A percentile compares a stretch with the other conserved stretches of the same genome.
These are phyloP conservation scores for Oplegnathus fasciatus DNA, from an alignment of 2,113 vertebrate species.

Conservation along the genomic window DNA sequence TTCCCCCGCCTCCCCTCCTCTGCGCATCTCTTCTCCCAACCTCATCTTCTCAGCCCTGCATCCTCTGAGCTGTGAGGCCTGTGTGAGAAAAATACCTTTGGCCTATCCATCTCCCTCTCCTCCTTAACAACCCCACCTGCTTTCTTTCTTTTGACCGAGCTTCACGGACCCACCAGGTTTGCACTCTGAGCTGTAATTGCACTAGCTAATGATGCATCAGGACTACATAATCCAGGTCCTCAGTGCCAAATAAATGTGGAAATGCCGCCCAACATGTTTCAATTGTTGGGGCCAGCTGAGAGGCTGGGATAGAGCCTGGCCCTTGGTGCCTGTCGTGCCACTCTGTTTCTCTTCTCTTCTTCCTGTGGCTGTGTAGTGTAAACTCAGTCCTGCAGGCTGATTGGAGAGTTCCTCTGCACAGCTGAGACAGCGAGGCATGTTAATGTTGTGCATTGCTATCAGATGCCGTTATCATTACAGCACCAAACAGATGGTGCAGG, in stretches of 20 bases:
- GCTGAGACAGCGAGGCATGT: slow-evolving; percentile 23
- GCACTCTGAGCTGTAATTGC: slow-evolving; percentile 51
- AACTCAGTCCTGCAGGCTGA: background rate
- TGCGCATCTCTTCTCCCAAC: slow-evolving; percentile 21
- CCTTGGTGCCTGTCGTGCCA: background rate
- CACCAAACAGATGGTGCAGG: slow-evolving; percentile 53
- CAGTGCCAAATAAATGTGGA: slow-evolving; percentile 34
- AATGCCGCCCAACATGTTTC: slow-evolving; percentile 34
- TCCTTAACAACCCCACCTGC: slow-evolving; percentile 41
- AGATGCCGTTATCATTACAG: slow-evolving; percentile 39
- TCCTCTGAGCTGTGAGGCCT: slow-evolving; percentile 23
- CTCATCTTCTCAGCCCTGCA: slow-evolving; percentile 35
- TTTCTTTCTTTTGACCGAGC: slow-evolving; percentile 23
- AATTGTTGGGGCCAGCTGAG: slow-evolving; percentile 4
- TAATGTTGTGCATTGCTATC: slow-evolving; percentile 31
- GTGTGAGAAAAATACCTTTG: slow-evolving; percentile 49
- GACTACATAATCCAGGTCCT: slow-evolving; percentile 39
- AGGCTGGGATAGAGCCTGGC: background rate
- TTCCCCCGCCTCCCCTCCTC: slow-evolving; percentile 1
- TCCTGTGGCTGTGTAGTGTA: background rate
- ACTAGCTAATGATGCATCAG: slow-evolving; percentile 48
- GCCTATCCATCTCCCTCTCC: slow-evolving; percentile 22
- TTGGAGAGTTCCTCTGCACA: slow-evolving; percentile 22
- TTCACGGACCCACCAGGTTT: slow-evolving; percentile 23
- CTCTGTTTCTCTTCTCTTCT: background rate